Evolutionary conservation across 2,888 invertebrate species (phyloP).

Genomic region (Nomada lathburiana): DNA sequence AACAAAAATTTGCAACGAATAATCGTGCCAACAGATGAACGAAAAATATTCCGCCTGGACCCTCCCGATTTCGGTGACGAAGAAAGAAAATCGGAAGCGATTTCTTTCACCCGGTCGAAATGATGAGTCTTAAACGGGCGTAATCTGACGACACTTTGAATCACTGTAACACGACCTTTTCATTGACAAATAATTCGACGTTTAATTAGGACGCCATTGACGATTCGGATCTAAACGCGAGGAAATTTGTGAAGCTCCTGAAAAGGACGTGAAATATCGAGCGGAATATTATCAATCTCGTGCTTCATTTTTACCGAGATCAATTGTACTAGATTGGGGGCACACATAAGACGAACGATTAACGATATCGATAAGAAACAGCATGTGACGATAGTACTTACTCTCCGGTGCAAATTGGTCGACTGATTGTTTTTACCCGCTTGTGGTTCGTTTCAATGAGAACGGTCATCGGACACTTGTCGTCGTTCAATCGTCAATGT

Average conservation of each 20-base stretch:
- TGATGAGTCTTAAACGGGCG: too few species aligned
- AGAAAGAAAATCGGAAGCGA: too few species aligned
- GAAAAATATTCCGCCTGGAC: too few species aligned
- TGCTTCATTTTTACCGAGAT: slow-evolving; percentile 10
- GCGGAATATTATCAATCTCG: slow-evolving; percentile 10
- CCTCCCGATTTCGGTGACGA: too few species aligned
- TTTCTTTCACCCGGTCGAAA: too few species aligned
- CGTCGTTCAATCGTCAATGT: neutral
- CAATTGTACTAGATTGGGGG: slow-evolving; percentile 11
- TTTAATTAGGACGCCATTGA: neutral
- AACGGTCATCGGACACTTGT: neutral
- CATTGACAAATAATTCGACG: neutral
- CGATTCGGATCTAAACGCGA: neutral
- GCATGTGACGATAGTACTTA: neutral
- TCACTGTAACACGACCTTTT: neutral
- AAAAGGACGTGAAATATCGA: neutral
- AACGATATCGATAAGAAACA: slow-evolving; percentile 1
- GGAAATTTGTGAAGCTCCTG: slow-evolving; percentile 2
- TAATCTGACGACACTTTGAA: neutral
- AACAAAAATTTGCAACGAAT: neutral
- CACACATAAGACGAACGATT: neutral
- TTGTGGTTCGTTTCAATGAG: neutral
- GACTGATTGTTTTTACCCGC: neutral
- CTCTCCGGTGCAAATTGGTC: neutral
- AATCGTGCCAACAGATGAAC: neutral